Base-by-base conservation (phyloP, 1,140 invertebrate species). In the Drosophila nasuta region DNA sequence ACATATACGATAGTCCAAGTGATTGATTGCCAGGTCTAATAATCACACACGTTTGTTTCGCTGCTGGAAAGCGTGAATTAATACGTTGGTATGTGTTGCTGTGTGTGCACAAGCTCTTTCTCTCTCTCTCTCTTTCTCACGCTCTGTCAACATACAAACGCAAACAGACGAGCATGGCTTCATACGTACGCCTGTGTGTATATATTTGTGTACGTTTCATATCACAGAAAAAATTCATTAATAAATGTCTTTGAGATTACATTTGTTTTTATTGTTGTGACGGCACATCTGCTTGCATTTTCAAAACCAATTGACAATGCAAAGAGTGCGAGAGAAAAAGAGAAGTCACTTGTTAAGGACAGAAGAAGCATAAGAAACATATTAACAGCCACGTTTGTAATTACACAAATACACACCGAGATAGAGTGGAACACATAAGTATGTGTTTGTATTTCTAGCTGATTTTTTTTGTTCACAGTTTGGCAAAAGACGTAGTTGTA, bases 381-480 rank as follows among this genome's bases (percentile, higher is more conserved):
- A 58, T 67, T 38, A 38, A 15, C 33, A 38, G 30, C 15, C 46
- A n/a, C n/a, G 62, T 11, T n/a, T 52, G n/a, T 30, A 64, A 57
- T 56, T 33, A 57, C 64, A 66, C 28, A 46, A 11, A 13, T 2
- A 52, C 25, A 45, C 25, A 48, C 17, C 20, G 20, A 3, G 20
- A 20, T 20, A 25, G 20, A 25, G 20, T 25, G 20, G 3, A 25
- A 45, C 5, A 35, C 13, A 54, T 5, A 51, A 33, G 6, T 51
- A 41, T 75, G 45, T 69, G 49, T 59, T 17, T 57, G 5, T 67
- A 48, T 51, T 51, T 46, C 11, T 28, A 38, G 33, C 28, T 46
- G 63, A 17, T 48, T 63, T 79, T 73, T 73, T 77, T 75, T 73
- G 74, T 75, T 59, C 62, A 81, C 69, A 69, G 81, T 86, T 85